These are phyloP conservation scores for Malurus splendens DNA, from an alignment of 2,797 vertebrate species.

Conservation along the genomic window DNA sequence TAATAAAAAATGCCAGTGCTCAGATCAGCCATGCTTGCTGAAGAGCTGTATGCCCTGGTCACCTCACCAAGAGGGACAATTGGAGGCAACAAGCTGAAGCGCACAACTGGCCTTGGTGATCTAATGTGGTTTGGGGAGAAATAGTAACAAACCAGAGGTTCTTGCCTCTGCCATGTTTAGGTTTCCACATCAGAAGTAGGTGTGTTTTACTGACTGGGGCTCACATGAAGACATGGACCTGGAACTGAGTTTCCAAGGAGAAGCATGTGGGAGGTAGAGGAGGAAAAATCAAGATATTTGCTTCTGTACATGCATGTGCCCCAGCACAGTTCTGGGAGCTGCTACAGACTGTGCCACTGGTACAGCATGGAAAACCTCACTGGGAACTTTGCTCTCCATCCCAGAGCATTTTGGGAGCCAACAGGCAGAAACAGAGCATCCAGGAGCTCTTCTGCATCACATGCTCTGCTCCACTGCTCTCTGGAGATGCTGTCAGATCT, in stretches of 20 bases:
- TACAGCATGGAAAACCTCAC: background rate
- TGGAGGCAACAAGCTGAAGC: background rate
- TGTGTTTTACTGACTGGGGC: background rate
- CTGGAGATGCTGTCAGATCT: background rate
- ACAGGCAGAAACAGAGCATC: background rate
- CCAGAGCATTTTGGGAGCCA: background rate
- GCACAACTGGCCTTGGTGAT: background rate
- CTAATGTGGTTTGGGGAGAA: background rate
- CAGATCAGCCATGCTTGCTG: background rate
- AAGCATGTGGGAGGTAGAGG: background rate
- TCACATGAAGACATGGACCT: background rate
- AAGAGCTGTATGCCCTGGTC: background rate
- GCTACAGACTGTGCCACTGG: background rate
- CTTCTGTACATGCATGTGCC: background rate
- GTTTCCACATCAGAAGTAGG: background rate
- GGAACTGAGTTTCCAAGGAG: background rate
- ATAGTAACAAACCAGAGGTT: background rate
- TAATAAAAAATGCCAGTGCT: background rate
- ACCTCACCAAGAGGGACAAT: background rate
- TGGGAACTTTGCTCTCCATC: fast-evolving
- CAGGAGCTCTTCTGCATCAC: background rate
- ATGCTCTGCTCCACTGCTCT: background rate
- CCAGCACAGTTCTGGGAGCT: background rate
- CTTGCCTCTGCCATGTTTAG: background rate
- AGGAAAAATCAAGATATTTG: background rate